These are phyloP conservation scores for Drosophila gunungcola DNA, from an alignment of 1,140 invertebrate genomes.

Conservation along the genomic window DNA sequence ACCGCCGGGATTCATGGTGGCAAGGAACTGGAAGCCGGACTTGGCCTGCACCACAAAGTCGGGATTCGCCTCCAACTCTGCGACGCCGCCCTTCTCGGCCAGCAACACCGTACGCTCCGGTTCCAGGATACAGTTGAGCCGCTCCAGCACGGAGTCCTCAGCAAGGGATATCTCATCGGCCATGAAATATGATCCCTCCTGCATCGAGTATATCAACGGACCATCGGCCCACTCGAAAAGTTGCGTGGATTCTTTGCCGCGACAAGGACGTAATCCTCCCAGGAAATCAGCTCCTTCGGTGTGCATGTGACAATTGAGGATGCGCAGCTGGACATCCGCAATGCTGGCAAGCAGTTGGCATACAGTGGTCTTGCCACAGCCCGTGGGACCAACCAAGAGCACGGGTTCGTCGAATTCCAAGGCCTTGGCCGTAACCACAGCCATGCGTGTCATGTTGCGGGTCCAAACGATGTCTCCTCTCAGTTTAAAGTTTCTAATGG, in stretches of 20 bases:
- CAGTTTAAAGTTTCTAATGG: conserved; percentile 87
- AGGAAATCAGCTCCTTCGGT: conserved; percentile 99
- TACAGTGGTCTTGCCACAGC: conserved; percentile 99
- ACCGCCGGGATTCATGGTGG: conserved; percentile 99
- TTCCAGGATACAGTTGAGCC: conserved; percentile 98
- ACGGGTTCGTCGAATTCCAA: conserved; percentile 97
- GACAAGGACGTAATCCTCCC: conserved; percentile 96
- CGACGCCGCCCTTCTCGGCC: conserved; percentile 92
- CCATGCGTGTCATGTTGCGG: conserved; percentile 94
- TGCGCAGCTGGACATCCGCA: conserved; percentile 88
- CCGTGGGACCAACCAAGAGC: conserved; percentile 98
- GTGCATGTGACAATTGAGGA: conserved; percentile 99
- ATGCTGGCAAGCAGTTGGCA: conserved; percentile 94
- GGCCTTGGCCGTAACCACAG: conserved; percentile 95
- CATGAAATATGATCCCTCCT: conserved; percentile 93
- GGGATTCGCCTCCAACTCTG: conserved; percentile 84
- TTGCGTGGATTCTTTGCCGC: conserved; percentile 86
- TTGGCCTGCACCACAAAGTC: conserved; percentile 90
- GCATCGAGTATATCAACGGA: conserved; percentile 96
- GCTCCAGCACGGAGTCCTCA: conserved; percentile 98
- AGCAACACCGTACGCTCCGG: conserved; percentile 95
- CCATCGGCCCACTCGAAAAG: conserved; percentile 99
- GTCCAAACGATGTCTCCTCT: conserved; percentile 97
- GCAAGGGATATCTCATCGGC: conserved; percentile 99
- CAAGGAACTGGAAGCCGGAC: conserved; percentile 94